A percentile compares a stretch with the other conserved stretches of the same genome.
These are phyloP conservation scores for Myotis lucifugus DNA, from an alignment of 2,113 vertebrate genomes.

Conservation along the genomic window DNA sequence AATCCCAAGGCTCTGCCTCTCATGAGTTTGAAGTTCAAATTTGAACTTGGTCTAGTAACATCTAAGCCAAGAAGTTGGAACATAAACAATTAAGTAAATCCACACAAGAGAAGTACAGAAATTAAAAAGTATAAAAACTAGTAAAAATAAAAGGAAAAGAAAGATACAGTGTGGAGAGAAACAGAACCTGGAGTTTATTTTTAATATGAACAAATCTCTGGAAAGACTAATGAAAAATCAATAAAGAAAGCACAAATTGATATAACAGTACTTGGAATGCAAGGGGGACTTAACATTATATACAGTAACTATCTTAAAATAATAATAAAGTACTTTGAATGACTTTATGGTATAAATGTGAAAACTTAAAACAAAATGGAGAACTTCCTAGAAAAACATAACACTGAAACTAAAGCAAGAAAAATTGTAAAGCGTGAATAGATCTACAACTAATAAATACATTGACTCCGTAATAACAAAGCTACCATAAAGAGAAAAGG, in stretches of 20 bases:
- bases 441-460: neutral
- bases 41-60: neutral
- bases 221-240: neutral
- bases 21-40: neutral
- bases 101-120: neutral
- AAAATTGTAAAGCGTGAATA: neutral
- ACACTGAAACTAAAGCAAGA: neutral
- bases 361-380: neutral
- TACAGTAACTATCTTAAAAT: neutral
- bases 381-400: neutral
- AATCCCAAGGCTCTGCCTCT: neutral
- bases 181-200: neutral
- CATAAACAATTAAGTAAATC: neutral
- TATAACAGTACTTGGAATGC: neutral
- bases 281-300: neutral
- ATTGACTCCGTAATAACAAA: neutral
- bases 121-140: neutral
- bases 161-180: neutral
- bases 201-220: neutral
- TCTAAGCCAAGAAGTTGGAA: neutral
- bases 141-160: neutral
- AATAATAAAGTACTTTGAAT: neutral
- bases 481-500: neutral
- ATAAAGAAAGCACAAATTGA: neutral
- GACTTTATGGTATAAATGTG: neutral